Percentiles rank a stretch among this genome's conserved stretches.
Conservation (phyloP, 1,140 invertebrate species). For the Aleiodes sp. region DNA sequence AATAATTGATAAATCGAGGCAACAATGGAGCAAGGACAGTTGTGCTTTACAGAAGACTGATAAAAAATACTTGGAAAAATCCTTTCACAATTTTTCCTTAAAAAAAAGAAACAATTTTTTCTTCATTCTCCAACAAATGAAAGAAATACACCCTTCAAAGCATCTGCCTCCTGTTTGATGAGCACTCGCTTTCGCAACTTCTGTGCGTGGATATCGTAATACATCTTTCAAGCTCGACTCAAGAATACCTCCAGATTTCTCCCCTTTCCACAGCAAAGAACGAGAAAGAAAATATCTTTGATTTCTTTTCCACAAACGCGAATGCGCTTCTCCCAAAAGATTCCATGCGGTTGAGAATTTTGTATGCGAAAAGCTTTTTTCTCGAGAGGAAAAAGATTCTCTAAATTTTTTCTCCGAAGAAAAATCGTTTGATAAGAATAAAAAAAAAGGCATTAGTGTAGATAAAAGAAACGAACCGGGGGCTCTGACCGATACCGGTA, state of each 20-base stretch:
- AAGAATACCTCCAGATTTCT: no score
- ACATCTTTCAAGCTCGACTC: not conserved
- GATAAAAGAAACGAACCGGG: not conserved
- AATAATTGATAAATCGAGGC: no score
- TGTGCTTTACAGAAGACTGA: no score
- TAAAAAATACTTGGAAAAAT: not conserved
- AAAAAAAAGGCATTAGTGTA: not conserved
- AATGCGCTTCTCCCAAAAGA: no score
- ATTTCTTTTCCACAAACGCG: no score
- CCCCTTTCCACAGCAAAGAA: no score
- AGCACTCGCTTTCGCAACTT: constrained; percentile 10
- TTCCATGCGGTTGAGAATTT: no score
- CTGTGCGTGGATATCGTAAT: not conserved
- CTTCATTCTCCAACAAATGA: not conserved
- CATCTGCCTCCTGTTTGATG: constrained; percentile 11
- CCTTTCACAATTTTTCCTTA: not conserved
- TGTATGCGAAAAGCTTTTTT: not conserved
- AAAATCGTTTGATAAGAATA: not conserved
- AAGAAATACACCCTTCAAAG: not conserved
- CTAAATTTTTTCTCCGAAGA: not conserved
- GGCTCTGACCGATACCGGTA: constrained; percentile 20
- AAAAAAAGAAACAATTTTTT: not conserved
- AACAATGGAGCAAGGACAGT: no score
- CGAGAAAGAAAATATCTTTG: no score
- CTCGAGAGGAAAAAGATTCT: not conserved